Base-by-base conservation (phyloP, 2,888 invertebrate genomes). In the Dasypolia templi region DNA sequence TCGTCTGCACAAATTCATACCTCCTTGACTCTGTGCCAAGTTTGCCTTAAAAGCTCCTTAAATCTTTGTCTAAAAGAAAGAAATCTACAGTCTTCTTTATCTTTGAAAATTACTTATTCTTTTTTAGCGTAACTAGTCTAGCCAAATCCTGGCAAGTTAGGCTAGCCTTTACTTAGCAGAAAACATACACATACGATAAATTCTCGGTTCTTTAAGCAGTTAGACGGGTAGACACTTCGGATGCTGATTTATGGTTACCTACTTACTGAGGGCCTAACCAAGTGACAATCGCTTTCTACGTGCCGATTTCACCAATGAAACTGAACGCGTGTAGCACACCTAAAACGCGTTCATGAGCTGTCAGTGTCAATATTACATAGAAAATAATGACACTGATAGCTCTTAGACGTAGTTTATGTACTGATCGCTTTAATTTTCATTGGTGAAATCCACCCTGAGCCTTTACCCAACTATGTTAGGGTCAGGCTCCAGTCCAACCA, bases 11-110 rank as follows among this genome's bases (percentile, higher is more conserved):
- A 32, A 77, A 62, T 66, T 67, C 44, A 59, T 66, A 14, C 64
- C 61, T 9, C 17, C 65, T 83, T 73, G 76, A 83, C 63, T 12
- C 53, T 68, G 61, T 69, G 85, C 83, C 83, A 83, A 83, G 29
- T 63, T 76, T 70, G 29, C 46, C 62, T 74, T 70, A 75, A 75
- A 75, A 85, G 64, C 71, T 72, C 51, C 65, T 67, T 49, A 65
- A 73, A 75, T 74, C 74, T 53, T 35, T 66, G 68, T 35, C 53
- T 66, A 58, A 67, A 17, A 49, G 39, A 32, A 56, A 49, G 0
- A 46, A 67, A 65, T 46, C 14, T 42, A 26, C 26, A 39, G 62
- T 55, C 3, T 77, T 44, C 22, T 67, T 70, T 53, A 49, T 64
- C 29, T 19, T 49, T 59, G 5, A 46, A 53, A 64, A 59, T 39